Conservation (phyloP, 1,140 invertebrate species). For the Pachyrhynchus sulphureomaculatus region DNA sequence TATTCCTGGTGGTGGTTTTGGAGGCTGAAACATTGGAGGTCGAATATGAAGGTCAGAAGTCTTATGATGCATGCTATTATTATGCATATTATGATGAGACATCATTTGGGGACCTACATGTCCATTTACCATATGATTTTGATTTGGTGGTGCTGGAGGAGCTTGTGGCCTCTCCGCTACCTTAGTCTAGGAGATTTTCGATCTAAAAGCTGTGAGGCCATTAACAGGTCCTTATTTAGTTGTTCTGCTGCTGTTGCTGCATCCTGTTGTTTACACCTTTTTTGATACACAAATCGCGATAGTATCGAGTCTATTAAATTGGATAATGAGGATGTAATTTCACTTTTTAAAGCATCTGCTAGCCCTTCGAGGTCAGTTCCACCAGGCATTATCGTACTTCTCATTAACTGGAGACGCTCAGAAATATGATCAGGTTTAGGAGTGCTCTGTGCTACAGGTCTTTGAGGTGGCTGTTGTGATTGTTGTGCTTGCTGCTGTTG, state of each 20-base stretch:
- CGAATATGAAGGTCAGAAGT: slow-evolving; percentile 64
- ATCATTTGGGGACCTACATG: slow-evolving; percentile 45
- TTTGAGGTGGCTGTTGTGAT: slow-evolving; percentile 52
- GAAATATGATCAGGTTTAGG: slow-evolving; percentile 54
- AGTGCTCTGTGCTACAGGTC: slow-evolving; percentile 51
- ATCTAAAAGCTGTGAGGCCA: slow-evolving; percentile 76
- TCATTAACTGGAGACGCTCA: slow-evolving; percentile 65
- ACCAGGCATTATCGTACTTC: slow-evolving; percentile 60
- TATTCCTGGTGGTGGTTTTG: slow-evolving; percentile 72
- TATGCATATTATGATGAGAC: slow-evolving; percentile 41
- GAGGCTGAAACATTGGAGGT: slow-evolving; percentile 75
- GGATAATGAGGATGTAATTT: slow-evolving; percentile 80
- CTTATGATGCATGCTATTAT: slow-evolving; percentile 59
- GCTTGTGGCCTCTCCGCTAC: slow-evolving; percentile 67
- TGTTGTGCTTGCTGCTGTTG: slow-evolving; percentile 52
- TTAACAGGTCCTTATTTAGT: slow-evolving; percentile 76
- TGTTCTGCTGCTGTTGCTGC: slow-evolving; percentile 74
- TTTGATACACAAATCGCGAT: slow-evolving; percentile 79
- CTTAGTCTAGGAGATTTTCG: slow-evolving; percentile 79
- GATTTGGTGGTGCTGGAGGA: slow-evolving; percentile 51
- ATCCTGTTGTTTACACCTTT: slow-evolving; percentile 75
- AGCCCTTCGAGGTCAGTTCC: slow-evolving; percentile 81
- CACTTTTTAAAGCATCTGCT: slow-evolving; percentile 84
- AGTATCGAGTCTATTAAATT: slow-evolving; percentile 88
- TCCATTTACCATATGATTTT: slow-evolving; percentile 50